Base-by-base conservation (phyloP, 2,888 invertebrate species). In the Drosophila putrida region DNA sequence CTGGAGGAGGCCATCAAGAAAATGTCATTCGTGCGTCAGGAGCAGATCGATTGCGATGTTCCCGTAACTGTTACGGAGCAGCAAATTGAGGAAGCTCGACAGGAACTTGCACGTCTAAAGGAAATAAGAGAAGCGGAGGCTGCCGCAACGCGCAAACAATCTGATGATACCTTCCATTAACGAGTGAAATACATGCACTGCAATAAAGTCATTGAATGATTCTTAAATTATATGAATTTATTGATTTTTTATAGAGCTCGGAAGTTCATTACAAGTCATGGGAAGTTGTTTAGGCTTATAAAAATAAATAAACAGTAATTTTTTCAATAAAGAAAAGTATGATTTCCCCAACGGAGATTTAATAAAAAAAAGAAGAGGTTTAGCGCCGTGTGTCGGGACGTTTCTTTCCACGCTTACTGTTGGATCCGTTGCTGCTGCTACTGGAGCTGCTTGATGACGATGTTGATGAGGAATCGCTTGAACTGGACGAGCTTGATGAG, bases 1-100 rank as follows among this genome's bases (percentile, higher is more conserved):
- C 93, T 96, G 20, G 93, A 94, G 88, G 95, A 96, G 58, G 98
- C 98, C 90, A 93, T 95, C 0, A 93, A 95, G 47, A 94, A 95
- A 20, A 91, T 98, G 61, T 91, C 94, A 70, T 95, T 95, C 86
- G 96, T 97, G n/a, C 94, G 95, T 38, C 94, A 94, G 70, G 96
- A 97, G 91, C 97, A 97, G 90, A 92, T 93, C 47, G 95, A 94
- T 10, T 94, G 95, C 65, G 94, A 95, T 54, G 90, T 95, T 1
- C 92, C 94, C 1, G 93, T 95, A 0, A 95, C 96, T 0, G 94
- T 97, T 0, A 94, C 93, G 0, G 94, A 95, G 65, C 94, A 95
- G 75, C 95, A 96, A 69, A 95, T 97, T 33, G 94, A 94, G 55
- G 92, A 92, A 50, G 93, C 95, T 0, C 94, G 94, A 62, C 90